phyloP scores from a whole-genome alignment of 2,113 vertebrate genomes.

The Origma solitaria region DNA sequence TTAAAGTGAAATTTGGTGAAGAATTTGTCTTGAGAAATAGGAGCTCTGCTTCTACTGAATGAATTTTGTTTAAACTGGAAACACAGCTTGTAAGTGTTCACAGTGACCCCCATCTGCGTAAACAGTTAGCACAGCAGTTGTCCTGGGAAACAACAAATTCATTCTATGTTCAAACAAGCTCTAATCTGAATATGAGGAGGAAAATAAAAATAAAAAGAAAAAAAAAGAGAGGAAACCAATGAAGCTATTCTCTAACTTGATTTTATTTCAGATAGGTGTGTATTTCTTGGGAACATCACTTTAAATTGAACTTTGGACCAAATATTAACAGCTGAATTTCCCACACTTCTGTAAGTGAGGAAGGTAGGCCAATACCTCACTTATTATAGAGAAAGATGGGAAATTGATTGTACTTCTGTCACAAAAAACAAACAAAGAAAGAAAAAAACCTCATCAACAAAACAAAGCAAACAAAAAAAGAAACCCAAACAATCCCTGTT shows the following conservation, averaged over 20 bases:
- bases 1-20: background rate
- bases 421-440: background rate
- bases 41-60: background rate
- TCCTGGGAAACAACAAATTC: background rate
- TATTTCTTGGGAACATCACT: background rate
- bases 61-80: background rate
- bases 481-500: background rate
- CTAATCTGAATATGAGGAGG: background rate
- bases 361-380: background rate
- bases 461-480: background rate
- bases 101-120: background rate
- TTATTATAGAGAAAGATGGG: background rate
- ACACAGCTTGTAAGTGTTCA: background rate
- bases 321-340: background rate
- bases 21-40: conserved; percentile 4
- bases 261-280: background rate
- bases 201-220: background rate
- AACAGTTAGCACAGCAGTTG: background rate
- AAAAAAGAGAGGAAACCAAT: background rate
- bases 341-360: background rate
- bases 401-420: background rate
- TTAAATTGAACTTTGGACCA: background rate
- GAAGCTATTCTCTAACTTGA: background rate
- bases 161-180: background rate
- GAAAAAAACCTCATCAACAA: background rate